phyloP scores from a whole-genome alignment of 2,797 vertebrate species.

The Peromyscus aztecus region DNA sequence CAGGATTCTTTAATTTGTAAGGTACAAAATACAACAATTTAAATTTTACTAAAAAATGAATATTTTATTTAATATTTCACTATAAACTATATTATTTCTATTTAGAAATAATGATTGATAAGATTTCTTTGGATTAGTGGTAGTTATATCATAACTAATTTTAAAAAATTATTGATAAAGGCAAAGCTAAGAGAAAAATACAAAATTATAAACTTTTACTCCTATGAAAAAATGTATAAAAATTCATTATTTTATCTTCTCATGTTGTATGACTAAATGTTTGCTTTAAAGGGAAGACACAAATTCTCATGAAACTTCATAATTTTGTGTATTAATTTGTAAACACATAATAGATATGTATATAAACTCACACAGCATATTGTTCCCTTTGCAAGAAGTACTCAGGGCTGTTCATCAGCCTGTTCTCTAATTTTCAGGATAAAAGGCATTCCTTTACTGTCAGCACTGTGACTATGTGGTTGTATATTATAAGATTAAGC shows the following conservation, averaged over 20 bases:
- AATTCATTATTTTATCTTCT: background rate
- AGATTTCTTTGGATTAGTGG: background rate
- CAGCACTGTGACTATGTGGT: background rate
- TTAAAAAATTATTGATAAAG: background rate
- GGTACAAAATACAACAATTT: background rate
- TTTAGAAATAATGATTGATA: constrained; percentile 11
- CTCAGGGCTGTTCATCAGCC: constrained; percentile 32
- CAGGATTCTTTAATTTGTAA: background rate
- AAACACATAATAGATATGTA: background rate
- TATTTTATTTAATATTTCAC: constrained; percentile 25
- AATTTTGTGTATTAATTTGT: background rate
- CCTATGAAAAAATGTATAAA: background rate
- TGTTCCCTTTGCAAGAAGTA: constrained; percentile 47
- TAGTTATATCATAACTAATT: background rate
- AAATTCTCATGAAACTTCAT: background rate
- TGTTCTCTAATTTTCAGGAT: constrained; percentile 70
- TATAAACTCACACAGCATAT: background rate
- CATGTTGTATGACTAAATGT: background rate
- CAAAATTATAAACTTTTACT: background rate
- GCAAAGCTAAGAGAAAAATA: constrained; percentile 37
- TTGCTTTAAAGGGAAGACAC: constrained; percentile 5
- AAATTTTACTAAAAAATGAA: constrained; percentile 43
- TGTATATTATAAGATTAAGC: constrained; percentile 55
- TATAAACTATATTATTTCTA: background rate
- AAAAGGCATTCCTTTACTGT: constrained; percentile 69